phyloP scores from a whole-genome alignment of 2,113 vertebrate species.

The Brienomyrus longianalis region DNA sequence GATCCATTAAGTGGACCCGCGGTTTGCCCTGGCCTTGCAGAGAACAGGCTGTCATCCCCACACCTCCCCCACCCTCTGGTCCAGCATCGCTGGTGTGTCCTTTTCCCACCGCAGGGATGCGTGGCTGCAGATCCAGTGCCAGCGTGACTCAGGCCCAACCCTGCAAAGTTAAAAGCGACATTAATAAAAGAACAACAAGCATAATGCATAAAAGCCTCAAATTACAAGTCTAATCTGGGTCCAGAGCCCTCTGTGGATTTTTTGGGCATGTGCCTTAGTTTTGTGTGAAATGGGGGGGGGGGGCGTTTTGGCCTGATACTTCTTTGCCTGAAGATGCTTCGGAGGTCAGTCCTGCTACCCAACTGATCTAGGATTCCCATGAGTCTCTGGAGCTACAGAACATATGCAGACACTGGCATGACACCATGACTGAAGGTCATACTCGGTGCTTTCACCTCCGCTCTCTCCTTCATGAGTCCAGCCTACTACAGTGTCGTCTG shows the following conservation, averaged over 20 bases:
- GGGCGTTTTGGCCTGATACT: not conserved
- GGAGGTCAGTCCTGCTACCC: not conserved
- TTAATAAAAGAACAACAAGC: constrained; percentile 26
- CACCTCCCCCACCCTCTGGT: not conserved
- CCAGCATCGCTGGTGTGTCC: not conserved
- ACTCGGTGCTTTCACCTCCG: not conserved
- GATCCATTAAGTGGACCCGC: not conserved
- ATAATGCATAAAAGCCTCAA: constrained; percentile 24
- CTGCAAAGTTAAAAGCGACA: constrained; percentile 15
- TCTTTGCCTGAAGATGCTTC: not conserved
- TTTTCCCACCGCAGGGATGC: not conserved
- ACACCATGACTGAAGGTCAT: not conserved
- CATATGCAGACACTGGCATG: constrained; percentile 2
- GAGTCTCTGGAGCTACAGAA: not conserved
- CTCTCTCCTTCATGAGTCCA: not conserved
- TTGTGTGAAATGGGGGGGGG: not conserved
- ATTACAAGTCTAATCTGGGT: constrained; percentile 21
- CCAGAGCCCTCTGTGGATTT: not conserved
- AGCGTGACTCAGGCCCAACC: not conserved
- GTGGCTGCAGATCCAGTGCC: not conserved
- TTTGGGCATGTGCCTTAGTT: not conserved
- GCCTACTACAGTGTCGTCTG: not conserved
- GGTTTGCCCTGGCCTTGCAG: not conserved
- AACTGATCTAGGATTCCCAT: not conserved
- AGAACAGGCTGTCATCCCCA: not conserved